Percentiles rank a stretch among this genome's conserved stretches.
Conservation (phyloP, 2,113 vertebrate genomes). For the Gallinago undulata region DNA sequence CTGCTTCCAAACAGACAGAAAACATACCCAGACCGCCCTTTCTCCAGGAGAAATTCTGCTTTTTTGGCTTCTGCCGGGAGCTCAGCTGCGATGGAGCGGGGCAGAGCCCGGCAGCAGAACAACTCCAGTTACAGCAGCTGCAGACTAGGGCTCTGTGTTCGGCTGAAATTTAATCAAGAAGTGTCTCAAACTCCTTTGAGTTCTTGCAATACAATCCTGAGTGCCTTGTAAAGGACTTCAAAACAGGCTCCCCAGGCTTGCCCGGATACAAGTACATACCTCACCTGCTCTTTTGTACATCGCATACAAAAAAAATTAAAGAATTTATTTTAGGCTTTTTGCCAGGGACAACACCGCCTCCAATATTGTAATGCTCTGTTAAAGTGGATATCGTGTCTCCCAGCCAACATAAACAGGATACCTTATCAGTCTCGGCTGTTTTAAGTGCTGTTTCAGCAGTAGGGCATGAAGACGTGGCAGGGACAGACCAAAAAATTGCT, state of each 20-base stretch:
- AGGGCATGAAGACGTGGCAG: background rate
- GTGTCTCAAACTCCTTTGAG: slow-evolving; percentile 55
- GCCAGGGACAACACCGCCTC: slow-evolving; percentile 44
- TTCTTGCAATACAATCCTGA: slow-evolving; percentile 62
- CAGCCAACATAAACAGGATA: slow-evolving; percentile 55
- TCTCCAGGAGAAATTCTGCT: background rate
- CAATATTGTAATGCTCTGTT: background rate
- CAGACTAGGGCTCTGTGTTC: slow-evolving; percentile 51
- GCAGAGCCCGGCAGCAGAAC: background rate
- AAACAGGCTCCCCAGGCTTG: slow-evolving; percentile 34
- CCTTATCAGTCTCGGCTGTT: slow-evolving; percentile 37
- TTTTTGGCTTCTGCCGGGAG: background rate
- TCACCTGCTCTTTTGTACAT: slow-evolving; percentile 57
- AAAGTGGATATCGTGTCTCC: background rate
- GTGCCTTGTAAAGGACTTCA: slow-evolving; percentile 60
- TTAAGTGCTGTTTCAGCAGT: slow-evolving; percentile 46
- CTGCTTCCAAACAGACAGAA: background rate
- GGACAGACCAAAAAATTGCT: background rate
- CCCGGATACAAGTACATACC: slow-evolving; percentile 44
- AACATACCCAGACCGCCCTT: background rate
- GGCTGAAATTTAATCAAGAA: slow-evolving; percentile 69
- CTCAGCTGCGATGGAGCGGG: background rate
- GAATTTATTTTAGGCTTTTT: slow-evolving; percentile 40
- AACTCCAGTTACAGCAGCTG: slow-evolving; percentile 52
- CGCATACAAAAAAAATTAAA: slow-evolving; percentile 33